Conservation (phyloP, 2,113 vertebrate species). For the Lagenorhynchus albirostris region DNA sequence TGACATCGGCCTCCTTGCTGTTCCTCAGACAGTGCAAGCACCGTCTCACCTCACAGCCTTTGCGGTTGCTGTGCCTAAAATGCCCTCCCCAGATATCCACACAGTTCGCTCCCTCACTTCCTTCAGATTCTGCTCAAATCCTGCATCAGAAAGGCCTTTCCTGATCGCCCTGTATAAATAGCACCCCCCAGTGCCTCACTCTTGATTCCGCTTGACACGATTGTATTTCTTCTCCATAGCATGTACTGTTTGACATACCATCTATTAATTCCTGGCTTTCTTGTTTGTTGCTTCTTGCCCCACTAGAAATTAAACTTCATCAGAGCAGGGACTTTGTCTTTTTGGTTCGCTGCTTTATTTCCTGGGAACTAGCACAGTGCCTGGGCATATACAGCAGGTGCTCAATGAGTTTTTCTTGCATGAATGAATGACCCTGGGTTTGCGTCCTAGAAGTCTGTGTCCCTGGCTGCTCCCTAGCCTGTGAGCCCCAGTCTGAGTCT, state of each 20-base stretch:
- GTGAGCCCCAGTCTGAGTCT: background rate
- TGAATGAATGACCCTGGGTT: background rate
- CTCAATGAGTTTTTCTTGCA: background rate
- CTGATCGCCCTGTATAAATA: background rate
- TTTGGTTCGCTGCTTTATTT: background rate
- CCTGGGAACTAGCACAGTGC: background rate
- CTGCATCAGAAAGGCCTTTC: background rate
- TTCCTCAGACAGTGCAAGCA: background rate
- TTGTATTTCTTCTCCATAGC: background rate
- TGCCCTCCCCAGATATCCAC: background rate
- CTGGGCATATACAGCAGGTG: background rate
- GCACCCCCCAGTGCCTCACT: background rate
- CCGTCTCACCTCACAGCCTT: background rate
- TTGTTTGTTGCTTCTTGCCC: background rate
- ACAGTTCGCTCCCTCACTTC: background rate
- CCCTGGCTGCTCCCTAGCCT: background rate
- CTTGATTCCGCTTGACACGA: background rate
- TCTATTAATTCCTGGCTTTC: background rate
- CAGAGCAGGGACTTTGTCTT: background rate
- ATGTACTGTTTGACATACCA: background rate
- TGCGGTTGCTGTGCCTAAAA: background rate
- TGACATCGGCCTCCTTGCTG: background rate
- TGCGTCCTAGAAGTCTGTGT: background rate
- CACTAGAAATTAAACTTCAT: background rate
- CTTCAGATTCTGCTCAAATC: background rate